phyloP scores from a whole-genome alignment of 2,888 invertebrate genomes.

The Volucella inflata region DNA sequence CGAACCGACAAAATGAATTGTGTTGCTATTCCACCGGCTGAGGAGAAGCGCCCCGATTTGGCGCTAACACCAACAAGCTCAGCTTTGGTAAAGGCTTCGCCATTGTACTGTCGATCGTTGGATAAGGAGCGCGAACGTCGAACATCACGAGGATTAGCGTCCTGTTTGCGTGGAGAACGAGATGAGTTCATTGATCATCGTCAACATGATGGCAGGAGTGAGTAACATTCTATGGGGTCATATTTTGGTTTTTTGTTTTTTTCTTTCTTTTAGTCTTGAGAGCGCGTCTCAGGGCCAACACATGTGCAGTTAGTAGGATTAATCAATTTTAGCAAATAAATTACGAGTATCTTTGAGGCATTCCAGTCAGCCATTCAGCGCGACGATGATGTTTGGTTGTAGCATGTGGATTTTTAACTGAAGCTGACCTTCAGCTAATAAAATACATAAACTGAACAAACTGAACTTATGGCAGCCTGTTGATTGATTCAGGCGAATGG shows the following conservation, averaged over 20 bases:
- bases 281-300: constrained; percentile 12
- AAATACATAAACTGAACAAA: constrained; percentile 1
- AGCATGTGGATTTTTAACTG: constrained; percentile 19
- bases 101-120: constrained; percentile 79
- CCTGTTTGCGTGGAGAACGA: constrained; percentile 83
- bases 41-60: constrained; percentile 79
- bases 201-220: constrained; percentile 77
- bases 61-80: constrained; percentile 73
- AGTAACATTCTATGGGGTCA: constrained; percentile 26
- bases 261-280: neutral
- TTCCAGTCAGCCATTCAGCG: constrained; percentile 20
- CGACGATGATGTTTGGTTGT: constrained; percentile 24
- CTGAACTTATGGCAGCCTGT: neutral
- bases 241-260: constrained; percentile 11
- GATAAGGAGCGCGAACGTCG: constrained; percentile 78
- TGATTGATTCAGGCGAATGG: constrained; percentile 10
- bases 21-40: constrained; percentile 81
- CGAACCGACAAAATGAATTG: constrained; percentile 81
- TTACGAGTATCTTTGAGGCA: constrained; percentile 24
- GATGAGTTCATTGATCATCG: constrained; percentile 82
- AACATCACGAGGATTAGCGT: constrained; percentile 82
- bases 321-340: constrained; percentile 18
- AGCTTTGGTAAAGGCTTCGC: constrained; percentile 64
- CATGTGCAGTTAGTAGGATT: constrained; percentile 6
- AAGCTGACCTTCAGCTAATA: constrained; percentile 23